Conservation (phyloP, 2,888 invertebrate genomes). For the Cephonodes hylas region DNA sequence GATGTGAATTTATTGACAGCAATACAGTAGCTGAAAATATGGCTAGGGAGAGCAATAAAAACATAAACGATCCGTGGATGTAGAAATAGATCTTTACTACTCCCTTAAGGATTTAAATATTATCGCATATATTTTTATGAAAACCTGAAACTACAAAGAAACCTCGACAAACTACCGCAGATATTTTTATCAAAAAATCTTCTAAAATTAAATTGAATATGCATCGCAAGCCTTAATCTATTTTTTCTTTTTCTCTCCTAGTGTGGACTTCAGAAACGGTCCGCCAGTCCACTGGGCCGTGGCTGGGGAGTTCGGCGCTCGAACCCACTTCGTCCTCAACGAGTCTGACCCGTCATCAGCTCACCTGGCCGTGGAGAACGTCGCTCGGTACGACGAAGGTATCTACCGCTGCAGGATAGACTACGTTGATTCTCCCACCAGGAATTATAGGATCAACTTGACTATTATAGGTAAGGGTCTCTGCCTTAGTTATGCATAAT, state of each 20-base stretch:
- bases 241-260: conserved; percentile 41
- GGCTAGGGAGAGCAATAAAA: too few species aligned
- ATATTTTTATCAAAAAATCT: not conserved
- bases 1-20: too few species aligned
- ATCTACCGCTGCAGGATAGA: conserved; percentile 94
- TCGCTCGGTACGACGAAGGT: conserved; percentile 88
- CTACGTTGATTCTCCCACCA: conserved; percentile 93
- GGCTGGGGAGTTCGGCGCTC: conserved; percentile 87
- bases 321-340: conserved; percentile 88
- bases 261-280: conserved; percentile 89
- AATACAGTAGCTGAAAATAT: too few species aligned
- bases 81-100: too few species aligned
- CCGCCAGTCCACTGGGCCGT: conserved; percentile 89
- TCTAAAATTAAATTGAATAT: not conserved
- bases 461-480: conserved; percentile 94
- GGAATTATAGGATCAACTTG: conserved; percentile 91
- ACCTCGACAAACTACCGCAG: too few species aligned
- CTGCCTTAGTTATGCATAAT: too few species aligned
- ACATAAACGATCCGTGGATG: too few species aligned
- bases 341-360: conserved; percentile 86
- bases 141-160: too few species aligned
- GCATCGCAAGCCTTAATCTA: not conserved
- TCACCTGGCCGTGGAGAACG: conserved; percentile 86
- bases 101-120: too few species aligned
- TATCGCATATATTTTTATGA: too few species aligned